These are phyloP conservation scores for Eilema sororculum DNA, from an alignment of 2,888 invertebrate species.

Conservation along the genomic window DNA sequence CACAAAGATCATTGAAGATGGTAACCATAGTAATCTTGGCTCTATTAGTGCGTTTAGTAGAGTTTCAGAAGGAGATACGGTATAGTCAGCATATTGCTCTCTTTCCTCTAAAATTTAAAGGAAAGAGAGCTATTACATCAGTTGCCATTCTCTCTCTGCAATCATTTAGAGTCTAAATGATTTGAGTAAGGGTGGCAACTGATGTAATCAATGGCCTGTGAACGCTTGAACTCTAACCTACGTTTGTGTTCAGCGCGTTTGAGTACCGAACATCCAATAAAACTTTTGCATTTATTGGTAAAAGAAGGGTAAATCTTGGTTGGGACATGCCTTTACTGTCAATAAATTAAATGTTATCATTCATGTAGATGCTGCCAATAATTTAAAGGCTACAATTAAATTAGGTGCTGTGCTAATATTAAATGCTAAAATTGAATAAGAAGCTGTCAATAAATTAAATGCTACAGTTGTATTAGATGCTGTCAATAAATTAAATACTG, in stretches of 20 bases:
- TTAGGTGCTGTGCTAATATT: neutral
- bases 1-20: neutral
- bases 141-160: too few species aligned
- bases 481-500: neutral
- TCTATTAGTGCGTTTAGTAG: neutral
- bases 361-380: neutral
- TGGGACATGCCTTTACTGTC: too few species aligned
- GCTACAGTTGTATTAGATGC: neutral
- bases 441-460: too few species aligned
- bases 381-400: too few species aligned
- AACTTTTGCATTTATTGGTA: too few species aligned
- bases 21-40: neutral
- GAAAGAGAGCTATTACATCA: too few species aligned
- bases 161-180: too few species aligned
- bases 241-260: too few species aligned
- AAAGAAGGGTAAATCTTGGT: too few species aligned
- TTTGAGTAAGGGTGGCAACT: neutral
- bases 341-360: neutral
- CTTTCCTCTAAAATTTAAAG: neutral
- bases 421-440: neutral
- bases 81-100: neutral
- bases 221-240: too few species aligned
- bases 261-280: too few species aligned
- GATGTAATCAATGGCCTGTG: neutral
- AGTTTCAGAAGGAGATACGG: neutral